Conservation (phyloP, 2,113 vertebrate species). For the Sinocyclocheilus grahami region DNA sequence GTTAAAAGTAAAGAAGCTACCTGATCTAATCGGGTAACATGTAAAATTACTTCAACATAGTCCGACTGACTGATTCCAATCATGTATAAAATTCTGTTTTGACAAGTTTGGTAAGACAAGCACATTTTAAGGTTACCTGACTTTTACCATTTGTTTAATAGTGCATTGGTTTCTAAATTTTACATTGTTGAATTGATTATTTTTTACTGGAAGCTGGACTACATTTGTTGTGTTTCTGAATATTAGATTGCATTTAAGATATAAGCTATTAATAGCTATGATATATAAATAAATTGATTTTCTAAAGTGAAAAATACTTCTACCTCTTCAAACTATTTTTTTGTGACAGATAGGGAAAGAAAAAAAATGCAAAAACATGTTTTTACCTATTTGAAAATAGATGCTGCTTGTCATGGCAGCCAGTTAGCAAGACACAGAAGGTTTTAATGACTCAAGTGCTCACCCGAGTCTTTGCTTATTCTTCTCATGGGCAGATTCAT, state of each 20-base stretch:
- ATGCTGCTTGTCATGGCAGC: constrained; percentile 77
- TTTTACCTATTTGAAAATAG: constrained; percentile 61
- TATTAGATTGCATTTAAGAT: no score
- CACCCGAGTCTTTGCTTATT: constrained; percentile 56
- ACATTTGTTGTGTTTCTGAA: no score
- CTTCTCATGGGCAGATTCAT: constrained; percentile 24
- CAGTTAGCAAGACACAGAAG: constrained; percentile 53
- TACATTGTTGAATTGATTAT: no score
- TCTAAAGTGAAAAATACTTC: neutral
- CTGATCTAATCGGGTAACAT: no score
- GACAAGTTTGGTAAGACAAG: no score
- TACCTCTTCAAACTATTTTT: neutral
- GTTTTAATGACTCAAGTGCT: constrained; percentile 51
- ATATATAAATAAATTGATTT: neutral
- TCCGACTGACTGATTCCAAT: no score
- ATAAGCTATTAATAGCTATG: neutral
- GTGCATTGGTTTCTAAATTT: no score
- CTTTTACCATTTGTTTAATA: no score
- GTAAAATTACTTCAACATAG: neutral
- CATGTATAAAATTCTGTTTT: no score
- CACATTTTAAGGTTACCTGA: no score
- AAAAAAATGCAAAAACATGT: neutral
- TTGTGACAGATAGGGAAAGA: neutral
- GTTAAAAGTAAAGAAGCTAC: neutral
- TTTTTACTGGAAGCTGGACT: no score